Evolutionary conservation across 2,888 invertebrate genomes (phyloP), one percentile per base, ranked within the genome.

Genomic region (Seladonia tumulorum): DNA sequence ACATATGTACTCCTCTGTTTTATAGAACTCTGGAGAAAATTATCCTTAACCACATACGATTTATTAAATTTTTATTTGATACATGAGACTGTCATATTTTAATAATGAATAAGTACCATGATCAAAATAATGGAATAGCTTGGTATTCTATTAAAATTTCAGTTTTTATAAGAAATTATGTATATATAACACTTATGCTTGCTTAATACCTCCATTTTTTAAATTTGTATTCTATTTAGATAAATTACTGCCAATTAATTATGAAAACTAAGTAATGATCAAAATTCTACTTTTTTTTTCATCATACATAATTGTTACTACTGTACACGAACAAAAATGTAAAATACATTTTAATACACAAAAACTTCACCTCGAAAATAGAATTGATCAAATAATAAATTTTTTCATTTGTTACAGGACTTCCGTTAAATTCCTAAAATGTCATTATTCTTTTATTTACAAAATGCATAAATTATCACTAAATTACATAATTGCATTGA

Each of bases 191-290:
- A n/a, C 63, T 63, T 63, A 12, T 63, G 8, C 29, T 63, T 63
- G 63, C 29, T 63, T 63, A 63, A 35, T 63, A 63, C 63, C 63
- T 63, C 18, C 63, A 63, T 63, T 29, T 63, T 63, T 63, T 35
- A 29, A 63, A 63, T 29, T 63, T 63, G 16, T 63, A 25, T 63
- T 29, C 7, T 35, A 35, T 63, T 63, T 12, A n/a, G 57, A 57
- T 57, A n/a, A n/a, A 22, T 57, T 29, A 35, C 25, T 63, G 18
- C 29, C 16, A 63, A 29, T 63, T 35, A 29, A 29, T 63, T 29
- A 29, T 63, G 29, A 1, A 63, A 35, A 35, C 29, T 35, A 63
- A 29, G 63, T 16, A 63, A 63, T 16, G 8, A 63, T 29, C 18
- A 35, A 63, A 29, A 29, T 29, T 63, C 35, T 29, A 25, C 14